Base-by-base conservation (phyloP, 2,888 invertebrate genomes). In the Platycheirus rosarum region DNA sequence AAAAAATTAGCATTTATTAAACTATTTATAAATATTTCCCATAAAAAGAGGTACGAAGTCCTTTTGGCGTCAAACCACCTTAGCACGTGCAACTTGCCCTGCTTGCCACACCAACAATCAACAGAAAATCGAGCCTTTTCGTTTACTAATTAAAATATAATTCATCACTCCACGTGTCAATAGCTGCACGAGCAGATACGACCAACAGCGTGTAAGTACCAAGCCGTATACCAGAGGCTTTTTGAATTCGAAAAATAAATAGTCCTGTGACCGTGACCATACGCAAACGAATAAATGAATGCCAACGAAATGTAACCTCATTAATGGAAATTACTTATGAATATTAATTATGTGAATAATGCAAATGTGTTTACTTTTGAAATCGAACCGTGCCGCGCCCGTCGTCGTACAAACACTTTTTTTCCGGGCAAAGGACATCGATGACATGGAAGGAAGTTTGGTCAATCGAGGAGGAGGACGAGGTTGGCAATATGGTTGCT, bases 301-400 rank as follows among this genome's bases (percentile, higher is more conserved):
- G 70, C 65, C 63, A 80, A 76, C 80, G 60, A 76, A 76, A 76
- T 71, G 76, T 77, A 77, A 77, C 49, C 82, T 82, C 71, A 82
- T 82, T 82, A 82, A 82, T 76, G 76, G 77, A 82, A 82, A 80
- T 80, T 82, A 77, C 82, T 82, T 82, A 82, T 82, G 82, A 82
- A 82, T 82, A 82, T 77, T 82, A 77, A 82, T 82, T 82, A 77
- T 71, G 77, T 63, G 82, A 71, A 73, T 73, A 73, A 77, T 68
- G 68, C 44, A 77, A 76, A 82, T 82, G 82, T 82, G 77, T 82
- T 82, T 82, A 82, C 77, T 82, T 82, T 77, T 77, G 82, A 77
- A 77, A 82, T 73, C 73, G 82, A 82, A 71, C 66, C 60, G 37
- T 32, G 23, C 11, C n/a, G 35, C 23, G 55, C 14, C 13, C 11